These are phyloP conservation scores for Temnothorax longispinosus DNA, from an alignment of 1,140 invertebrate species.

Conservation along the genomic window DNA sequence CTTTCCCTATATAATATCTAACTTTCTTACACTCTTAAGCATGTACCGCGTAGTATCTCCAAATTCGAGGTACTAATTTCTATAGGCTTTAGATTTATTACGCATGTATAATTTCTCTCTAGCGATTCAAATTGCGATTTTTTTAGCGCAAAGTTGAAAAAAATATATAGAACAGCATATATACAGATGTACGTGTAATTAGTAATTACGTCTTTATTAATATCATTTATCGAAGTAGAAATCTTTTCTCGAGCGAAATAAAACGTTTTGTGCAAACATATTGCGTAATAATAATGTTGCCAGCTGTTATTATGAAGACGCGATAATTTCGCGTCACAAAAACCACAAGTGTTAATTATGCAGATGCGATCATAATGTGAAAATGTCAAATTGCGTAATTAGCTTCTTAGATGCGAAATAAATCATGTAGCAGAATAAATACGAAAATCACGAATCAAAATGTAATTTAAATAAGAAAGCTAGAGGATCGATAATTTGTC, in stretches of 20 bases:
- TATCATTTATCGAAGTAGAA: background rate
- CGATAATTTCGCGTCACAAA: constrained; percentile 8
- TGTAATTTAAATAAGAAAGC: background rate
- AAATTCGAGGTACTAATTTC: no score
- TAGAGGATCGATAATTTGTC: background rate
- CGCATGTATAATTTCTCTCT: background rate
- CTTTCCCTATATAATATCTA: background rate
- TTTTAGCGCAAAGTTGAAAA: background rate
- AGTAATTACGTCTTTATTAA: background rate
- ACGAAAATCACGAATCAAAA: constrained; percentile 3
- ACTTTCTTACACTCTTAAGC: no score
- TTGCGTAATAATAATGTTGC: constrained; percentile 15
- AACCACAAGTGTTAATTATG: constrained; percentile 17
- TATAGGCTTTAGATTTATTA: background rate
- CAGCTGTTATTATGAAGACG: constrained; percentile 7
- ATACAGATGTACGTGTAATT: background rate
- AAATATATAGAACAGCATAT: background rate
- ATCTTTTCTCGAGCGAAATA: background rate
- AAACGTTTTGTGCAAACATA: background rate
- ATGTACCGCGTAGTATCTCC: no score
- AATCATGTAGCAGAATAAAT: constrained; percentile 23
- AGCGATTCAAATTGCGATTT: background rate
- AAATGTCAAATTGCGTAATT: constrained; percentile 21
- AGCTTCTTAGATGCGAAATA: background rate
- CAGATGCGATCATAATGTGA: background rate